Evolutionary conservation across 2,888 invertebrate species (phyloP).

Genomic region (Hesperia comma): DNA sequence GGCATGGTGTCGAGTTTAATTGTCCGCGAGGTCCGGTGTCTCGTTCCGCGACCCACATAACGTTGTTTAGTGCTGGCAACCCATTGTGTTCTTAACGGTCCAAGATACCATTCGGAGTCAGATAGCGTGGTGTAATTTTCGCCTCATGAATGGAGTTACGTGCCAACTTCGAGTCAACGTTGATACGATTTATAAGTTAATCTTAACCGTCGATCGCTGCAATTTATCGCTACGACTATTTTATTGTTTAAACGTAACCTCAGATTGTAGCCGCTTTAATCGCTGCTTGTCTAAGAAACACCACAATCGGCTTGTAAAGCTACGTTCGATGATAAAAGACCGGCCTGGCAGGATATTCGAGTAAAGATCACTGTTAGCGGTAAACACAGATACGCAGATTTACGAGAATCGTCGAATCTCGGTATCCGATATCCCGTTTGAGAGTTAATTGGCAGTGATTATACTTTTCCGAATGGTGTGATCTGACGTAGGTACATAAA

Average conservation of each 20-base stretch:
- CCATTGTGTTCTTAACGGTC: constrained; percentile 76
- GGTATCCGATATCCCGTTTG: constrained; percentile 34
- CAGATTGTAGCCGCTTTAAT: constrained; percentile 26
- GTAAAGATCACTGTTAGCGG: constrained; percentile 35
- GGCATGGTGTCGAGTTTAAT: constrained; percentile 62
- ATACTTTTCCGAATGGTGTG: constrained; percentile 61
- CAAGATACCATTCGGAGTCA: constrained; percentile 59
- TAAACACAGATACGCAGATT: constrained; percentile 36
- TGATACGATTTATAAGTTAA: constrained; percentile 40
- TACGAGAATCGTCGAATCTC: constrained; percentile 24
- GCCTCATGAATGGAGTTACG: constrained; percentile 47
- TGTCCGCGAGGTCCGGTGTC: constrained; percentile 67
- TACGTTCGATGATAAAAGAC: constrained; percentile 31
- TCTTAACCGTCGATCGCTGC: constrained; percentile 32
- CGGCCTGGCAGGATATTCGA: constrained; percentile 32
- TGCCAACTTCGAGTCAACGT: constrained; percentile 34
- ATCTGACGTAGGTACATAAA: constrained; percentile 71
- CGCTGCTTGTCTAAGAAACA: constrained; percentile 26
- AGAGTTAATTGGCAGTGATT: constrained; percentile 45
- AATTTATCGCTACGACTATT: constrained; percentile 31
- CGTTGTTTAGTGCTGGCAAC: constrained; percentile 66
- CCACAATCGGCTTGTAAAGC: constrained; percentile 25
- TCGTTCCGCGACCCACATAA: constrained; percentile 75
- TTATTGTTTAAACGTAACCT: constrained; percentile 35
- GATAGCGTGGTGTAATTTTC: constrained; percentile 58